Conservation (phyloP, 2,888 invertebrate genomes). For the Pseudeuparius sepicola region DNA sequence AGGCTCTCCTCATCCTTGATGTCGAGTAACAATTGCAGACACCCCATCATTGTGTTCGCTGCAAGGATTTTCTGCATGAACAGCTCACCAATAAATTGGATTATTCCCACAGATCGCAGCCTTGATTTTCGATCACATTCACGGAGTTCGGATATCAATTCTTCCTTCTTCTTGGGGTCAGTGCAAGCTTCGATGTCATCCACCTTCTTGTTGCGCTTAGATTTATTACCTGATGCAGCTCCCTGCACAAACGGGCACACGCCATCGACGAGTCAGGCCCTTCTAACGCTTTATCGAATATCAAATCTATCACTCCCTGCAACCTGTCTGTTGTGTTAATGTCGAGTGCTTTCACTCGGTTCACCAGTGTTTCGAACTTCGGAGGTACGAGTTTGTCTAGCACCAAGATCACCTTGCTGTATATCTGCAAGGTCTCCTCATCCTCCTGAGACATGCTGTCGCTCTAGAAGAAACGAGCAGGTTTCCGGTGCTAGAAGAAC, state of each 20-base stretch:
- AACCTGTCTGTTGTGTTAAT: slow-evolving; percentile 73
- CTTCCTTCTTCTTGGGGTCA: slow-evolving; percentile 60
- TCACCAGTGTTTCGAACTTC: slow-evolving; percentile 75
- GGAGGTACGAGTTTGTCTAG: slow-evolving; percentile 92
- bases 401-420: slow-evolving; percentile 76
- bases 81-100: slow-evolving; percentile 58
- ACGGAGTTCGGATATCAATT: slow-evolving; percentile 54
- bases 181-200: slow-evolving; percentile 47
- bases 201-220: slow-evolving; percentile 41
- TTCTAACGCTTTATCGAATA: slow-evolving; percentile 92
- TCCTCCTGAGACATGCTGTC: slow-evolving; percentile 38
- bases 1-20: slow-evolving; percentile 80
- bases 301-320: slow-evolving; percentile 70
- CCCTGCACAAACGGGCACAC: slow-evolving; percentile 79
- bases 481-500: too few relatives aligned
- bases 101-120: slow-evolving; percentile 81
- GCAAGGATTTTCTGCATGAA: slow-evolving; percentile 87
- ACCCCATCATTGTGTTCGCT: slow-evolving; percentile 76
- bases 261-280: slow-evolving; percentile 89
- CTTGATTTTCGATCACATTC: slow-evolving; percentile 71
- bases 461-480: slow-evolving; percentile 47
- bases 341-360: slow-evolving; percentile 63
- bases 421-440: slow-evolving; percentile 51
- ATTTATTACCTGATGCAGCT: slow-evolving; percentile 60
- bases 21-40: slow-evolving; percentile 67